Evolutionary conservation across 2,888 invertebrate species (phyloP), one percentile per base, ranked within the genome.

Genomic region (Callimorpha dominula): DNA sequence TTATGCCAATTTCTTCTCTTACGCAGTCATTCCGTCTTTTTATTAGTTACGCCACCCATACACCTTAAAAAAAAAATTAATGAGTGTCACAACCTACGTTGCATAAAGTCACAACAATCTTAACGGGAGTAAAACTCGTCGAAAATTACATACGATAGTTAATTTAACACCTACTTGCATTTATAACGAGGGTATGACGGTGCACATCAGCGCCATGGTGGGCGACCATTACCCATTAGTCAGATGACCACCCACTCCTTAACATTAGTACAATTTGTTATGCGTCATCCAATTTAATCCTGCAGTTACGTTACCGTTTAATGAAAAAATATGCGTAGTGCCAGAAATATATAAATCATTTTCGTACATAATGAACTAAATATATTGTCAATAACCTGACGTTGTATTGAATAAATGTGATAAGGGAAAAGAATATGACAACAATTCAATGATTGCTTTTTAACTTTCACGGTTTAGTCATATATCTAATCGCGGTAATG

Each of bases 221-320:
- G 76, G 80, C 65, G 74, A 78, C 12, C 50, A 71, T 73, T 71
- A 60, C 50, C 67, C 75, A 76, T 83, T 81, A 83, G 74, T 78
- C 75, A 83, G 72, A 68, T 50, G 70, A 20, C 80, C 82, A 81
- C 84, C 82, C 85, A 86, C 81, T 74, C 57, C 65, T 17, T 74
- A 74, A 81, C 81, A 84, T 87, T 85, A 81, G 80, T 79, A 71
- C 81, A 88, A 88, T 89, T 82, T 89, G 81, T 78, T 73, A 71
- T 88, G 88, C 81, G 86, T 86, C 87, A 85, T 74, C 77, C 78
- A 78, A 84, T 81, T 83, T 78, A 73, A 71, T 77, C 62, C 63
- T 72, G 71, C 76, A 70, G 46, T 78, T 64, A 43, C 17, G 71
- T 80, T 80, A 74, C 72, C 4, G 57, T 70, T 71, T 70, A n/a